A percentile compares a stretch with the other conserved stretches of the same genome.
Evolutionary conservation across 2,113 vertebrate species (phyloP).

Genomic region (Neogobius melanostomus): DNA sequence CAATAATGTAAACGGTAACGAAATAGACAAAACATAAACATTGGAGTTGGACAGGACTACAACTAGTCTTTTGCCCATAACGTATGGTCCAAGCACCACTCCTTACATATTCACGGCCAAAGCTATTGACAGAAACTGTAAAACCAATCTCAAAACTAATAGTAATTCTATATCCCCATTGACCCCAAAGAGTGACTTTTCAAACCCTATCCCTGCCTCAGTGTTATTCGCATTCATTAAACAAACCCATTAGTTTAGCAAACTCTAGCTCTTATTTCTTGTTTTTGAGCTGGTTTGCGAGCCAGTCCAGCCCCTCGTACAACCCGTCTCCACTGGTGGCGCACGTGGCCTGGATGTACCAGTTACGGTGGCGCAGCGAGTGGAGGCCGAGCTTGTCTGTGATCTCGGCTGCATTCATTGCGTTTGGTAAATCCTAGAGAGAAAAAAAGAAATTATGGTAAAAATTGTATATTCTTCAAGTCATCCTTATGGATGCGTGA

Average conservation of each 20-base stretch:
- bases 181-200: constrained; percentile 20
- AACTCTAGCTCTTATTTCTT: constrained; percentile 85
- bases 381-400: constrained; percentile 97
- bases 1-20: no score
- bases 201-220: constrained; percentile 23
- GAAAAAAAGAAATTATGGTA: constrained; percentile 4
- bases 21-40: no score
- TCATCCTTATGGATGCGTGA: no score
- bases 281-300: constrained; percentile 98
- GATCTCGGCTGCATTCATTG: constrained; percentile 97
- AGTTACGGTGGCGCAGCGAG: constrained; percentile 94
- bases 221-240: constrained; percentile 30
- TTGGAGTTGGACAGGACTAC: no score
- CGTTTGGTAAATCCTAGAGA: constrained; percentile 91
- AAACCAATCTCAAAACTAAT: constrained; percentile 33
- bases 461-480: no score
- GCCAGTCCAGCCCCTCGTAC: constrained; percentile 96
- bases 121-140: background rate
- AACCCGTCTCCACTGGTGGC: constrained; percentile 96
- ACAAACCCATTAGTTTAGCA: constrained; percentile 32
- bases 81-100: no score
- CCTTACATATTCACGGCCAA: background rate
- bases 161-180: constrained; percentile 30
- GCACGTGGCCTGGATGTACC: constrained; percentile 98
- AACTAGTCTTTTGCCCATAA: no score